phyloP scores from a whole-genome alignment of 1,140 invertebrate genomes.

The Lepidotrigona ventralis region DNA sequence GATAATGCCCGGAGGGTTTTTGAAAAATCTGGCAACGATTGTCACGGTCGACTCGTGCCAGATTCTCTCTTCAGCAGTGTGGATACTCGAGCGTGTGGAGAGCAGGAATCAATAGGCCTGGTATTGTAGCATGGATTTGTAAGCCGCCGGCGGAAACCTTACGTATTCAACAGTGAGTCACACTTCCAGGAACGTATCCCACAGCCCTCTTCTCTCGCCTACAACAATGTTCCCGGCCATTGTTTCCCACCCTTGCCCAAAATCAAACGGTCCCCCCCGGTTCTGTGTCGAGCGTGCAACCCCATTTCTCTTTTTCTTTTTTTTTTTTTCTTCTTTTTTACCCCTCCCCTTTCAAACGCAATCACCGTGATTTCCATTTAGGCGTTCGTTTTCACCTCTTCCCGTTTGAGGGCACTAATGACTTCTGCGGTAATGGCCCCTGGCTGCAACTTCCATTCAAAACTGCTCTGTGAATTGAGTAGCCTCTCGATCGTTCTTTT shows the following conservation, averaged over 20 bases:
- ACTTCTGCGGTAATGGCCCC: slow-evolving; percentile 41
- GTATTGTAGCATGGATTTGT: slow-evolving; percentile 70
- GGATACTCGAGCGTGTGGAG: slow-evolving; percentile 31
- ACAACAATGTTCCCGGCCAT: slow-evolving; percentile 55
- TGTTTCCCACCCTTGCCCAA: slow-evolving; percentile 49
- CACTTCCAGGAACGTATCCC: slow-evolving; percentile 56
- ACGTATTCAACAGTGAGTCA: slow-evolving; percentile 66
- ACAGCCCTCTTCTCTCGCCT: slow-evolving; percentile 50
- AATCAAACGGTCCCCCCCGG: slow-evolving; percentile 42
- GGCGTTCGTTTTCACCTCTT: slow-evolving; percentile 44
- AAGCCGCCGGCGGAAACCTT: slow-evolving; percentile 69
- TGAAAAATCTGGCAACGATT: slow-evolving; percentile 53
- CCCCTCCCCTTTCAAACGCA: slow-evolving; percentile 42
- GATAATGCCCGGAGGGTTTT: slow-evolving; percentile 44
- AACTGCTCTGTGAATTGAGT: slow-evolving; percentile 44
- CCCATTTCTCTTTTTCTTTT: neutral
- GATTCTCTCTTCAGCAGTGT: slow-evolving; percentile 36
- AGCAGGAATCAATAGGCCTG: slow-evolving; percentile 52
- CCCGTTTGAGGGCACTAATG: slow-evolving; percentile 41
- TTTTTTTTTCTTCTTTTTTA: neutral
- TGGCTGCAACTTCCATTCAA: slow-evolving; percentile 40
- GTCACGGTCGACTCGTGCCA: slow-evolving; percentile 48
- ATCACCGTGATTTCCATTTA: slow-evolving; percentile 57
- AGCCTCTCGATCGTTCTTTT: slow-evolving; percentile 37
- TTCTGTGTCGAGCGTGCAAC: slow-evolving; percentile 1